phyloP scores from a whole-genome alignment of 1,140 invertebrate species.

The Drosophila micromelanica region DNA sequence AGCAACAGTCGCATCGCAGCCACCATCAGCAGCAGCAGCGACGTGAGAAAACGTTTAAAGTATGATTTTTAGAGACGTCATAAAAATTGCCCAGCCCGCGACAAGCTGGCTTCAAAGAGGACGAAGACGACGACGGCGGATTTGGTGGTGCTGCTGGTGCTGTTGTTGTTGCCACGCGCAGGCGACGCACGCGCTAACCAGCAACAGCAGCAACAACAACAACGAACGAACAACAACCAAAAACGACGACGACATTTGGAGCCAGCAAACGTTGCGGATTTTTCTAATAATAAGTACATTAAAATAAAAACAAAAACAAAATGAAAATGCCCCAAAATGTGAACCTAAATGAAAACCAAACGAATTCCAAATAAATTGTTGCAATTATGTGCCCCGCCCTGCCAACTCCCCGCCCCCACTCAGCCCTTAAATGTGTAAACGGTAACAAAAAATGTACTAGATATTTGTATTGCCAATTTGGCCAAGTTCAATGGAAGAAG shows the following conservation, averaged over 20 bases:
- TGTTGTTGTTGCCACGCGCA: conserved; percentile 16
- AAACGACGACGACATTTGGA: conserved; percentile 18
- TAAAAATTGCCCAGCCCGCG: conserved; percentile 83
- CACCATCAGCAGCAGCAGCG: conserved; percentile 75
- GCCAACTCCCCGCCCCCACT: neutral
- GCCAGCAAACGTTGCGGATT: conserved; percentile 68
- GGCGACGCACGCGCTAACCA: conserved; percentile 64
- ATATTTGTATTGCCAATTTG: conserved; percentile 26
- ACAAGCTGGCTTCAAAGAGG: conserved; percentile 47
- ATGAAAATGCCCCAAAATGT: neutral
- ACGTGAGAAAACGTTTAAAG: conserved; percentile 84
- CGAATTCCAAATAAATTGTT: neutral
- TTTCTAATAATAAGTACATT: conserved; percentile 61
- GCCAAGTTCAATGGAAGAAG: conserved; percentile 1
- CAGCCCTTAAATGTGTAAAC: conserved; percentile 7
- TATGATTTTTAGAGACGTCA: conserved; percentile 85
- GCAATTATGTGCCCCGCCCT: neutral
- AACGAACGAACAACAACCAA: conserved; percentile 11
- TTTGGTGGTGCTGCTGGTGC: neutral
- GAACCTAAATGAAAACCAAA: too few species aligned
- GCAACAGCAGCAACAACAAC: neutral
- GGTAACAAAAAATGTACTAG: neutral
- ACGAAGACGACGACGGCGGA: conserved; percentile 19
- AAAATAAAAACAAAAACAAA: conserved; percentile 4
- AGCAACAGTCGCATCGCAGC: conserved; percentile 43